Percentiles rank a stretch among this genome's conserved stretches.
Conservation (phyloP, 2,888 invertebrate species). For the Dendrolimus pini region DNA sequence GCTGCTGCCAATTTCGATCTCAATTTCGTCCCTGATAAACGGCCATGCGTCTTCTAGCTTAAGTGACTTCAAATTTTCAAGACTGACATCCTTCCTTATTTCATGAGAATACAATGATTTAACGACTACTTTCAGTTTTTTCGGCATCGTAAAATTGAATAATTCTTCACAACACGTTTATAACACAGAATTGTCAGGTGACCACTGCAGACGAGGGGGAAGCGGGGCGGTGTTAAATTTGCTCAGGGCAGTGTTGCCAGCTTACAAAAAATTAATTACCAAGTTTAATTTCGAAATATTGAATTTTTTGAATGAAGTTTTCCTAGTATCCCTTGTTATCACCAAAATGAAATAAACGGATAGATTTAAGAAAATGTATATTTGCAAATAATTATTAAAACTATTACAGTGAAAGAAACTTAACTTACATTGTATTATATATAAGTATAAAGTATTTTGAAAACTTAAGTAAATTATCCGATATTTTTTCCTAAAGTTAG, state of each 20-base stretch:
- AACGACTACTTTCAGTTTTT: constrained; percentile 68
- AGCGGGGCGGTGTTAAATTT: no score
- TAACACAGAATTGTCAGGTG: constrained; percentile 21
- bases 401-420: no score
- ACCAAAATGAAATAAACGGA: no score
- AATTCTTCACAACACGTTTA: constrained; percentile 14
- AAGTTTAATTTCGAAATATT: no score
- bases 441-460: no score
- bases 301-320: no score
- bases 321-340: no score
- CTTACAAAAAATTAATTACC: not conserved
- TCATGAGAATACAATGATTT: constrained; percentile 70
- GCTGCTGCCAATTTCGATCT: constrained; percentile 68
- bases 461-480: no score
- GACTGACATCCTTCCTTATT: constrained; percentile 69
- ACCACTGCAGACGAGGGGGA: constrained; percentile 21
- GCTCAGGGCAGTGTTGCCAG: not conserved
- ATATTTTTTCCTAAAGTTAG: no score
- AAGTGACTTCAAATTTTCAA: constrained; percentile 59
- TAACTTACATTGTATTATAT: no score
- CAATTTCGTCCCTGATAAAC: constrained; percentile 72
- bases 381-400: no score
- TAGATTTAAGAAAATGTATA: no score
- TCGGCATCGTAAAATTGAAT: constrained; percentile 51
- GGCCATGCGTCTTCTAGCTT: constrained; percentile 73